Conservation (phyloP, 2,113 vertebrate species). For the Silurus asotus region DNA sequence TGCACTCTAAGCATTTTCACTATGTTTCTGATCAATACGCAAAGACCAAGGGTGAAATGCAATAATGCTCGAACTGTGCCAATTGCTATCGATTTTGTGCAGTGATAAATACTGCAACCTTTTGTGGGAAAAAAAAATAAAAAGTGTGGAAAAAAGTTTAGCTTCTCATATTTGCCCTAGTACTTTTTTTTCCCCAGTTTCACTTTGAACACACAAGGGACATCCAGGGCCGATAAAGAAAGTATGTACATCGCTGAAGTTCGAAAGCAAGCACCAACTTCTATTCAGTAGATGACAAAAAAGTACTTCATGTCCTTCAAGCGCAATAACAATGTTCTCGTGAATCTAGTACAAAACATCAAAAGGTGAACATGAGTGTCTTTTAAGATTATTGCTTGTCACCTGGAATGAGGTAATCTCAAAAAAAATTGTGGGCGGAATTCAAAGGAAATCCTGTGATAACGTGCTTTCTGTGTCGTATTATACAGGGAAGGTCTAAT, state of each 20-base stretch:
- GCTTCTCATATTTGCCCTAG: conserved; percentile 11
- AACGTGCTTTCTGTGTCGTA: not conserved
- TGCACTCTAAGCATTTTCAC: conserved; percentile 16
- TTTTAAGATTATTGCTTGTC: not conserved
- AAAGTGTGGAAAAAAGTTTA: not conserved
- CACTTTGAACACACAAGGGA: conserved; percentile 34
- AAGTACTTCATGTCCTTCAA: not conserved
- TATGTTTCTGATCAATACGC: conserved; percentile 28
- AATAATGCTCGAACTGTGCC: conserved; percentile 16
- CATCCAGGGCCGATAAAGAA: conserved; percentile 35
- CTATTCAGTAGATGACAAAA: not conserved
- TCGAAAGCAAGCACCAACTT: conserved; percentile 27
- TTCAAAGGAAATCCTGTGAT: not conserved
- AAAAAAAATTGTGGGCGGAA: not conserved
- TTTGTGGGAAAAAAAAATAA: too few relatives aligned
- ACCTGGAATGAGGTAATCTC: not conserved
- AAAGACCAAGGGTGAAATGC: conserved; percentile 7
- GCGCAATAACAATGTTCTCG: not conserved
- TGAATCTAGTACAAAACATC: not conserved
- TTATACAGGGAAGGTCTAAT: not conserved
- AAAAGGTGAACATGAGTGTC: not conserved
- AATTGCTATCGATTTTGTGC: conserved; percentile 4
- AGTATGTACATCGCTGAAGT: conserved; percentile 42
- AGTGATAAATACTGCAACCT: conserved; percentile 21
- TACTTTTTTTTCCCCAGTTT: not conserved